Conservation (phyloP, 2,888 invertebrate species). For the Euplagia quadripunctaria region DNA sequence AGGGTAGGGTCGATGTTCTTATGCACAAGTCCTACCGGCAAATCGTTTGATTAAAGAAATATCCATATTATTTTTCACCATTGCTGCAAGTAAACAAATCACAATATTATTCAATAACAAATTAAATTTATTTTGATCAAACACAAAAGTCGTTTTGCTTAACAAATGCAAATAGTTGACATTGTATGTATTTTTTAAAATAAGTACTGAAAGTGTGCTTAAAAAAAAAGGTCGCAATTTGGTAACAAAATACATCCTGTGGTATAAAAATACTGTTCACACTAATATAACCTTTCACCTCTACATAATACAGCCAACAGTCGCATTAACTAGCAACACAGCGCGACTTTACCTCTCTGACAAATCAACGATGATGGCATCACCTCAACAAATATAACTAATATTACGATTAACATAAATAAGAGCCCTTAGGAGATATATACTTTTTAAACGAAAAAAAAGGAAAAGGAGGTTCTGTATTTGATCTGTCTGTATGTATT, state of each 20-base stretch:
- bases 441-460: no score
- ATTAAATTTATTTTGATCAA: background rate
- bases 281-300: slow-evolving; percentile 12
- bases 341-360: background rate
- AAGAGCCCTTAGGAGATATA: no score
- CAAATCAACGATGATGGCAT: slow-evolving; percentile 8
- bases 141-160: background rate
- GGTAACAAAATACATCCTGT: slow-evolving; percentile 12
- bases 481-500: no score
- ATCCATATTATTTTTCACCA: background rate
- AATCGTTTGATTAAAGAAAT: background rate
- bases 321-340: slow-evolving; percentile 13
- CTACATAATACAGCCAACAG: slow-evolving; percentile 7
- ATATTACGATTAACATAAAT: background rate
- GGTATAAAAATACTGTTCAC: slow-evolving; percentile 8
- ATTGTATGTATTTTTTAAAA: background rate
- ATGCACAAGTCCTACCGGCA: background rate
- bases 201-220: background rate
- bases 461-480: no score
- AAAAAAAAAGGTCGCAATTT: background rate
- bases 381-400: background rate
- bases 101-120: background rate
- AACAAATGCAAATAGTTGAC: background rate
- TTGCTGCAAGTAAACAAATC: background rate
- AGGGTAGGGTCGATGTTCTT: no score